Conservation (phyloP, 2,113 vertebrate genomes). For the Pogona vitticeps region DNA sequence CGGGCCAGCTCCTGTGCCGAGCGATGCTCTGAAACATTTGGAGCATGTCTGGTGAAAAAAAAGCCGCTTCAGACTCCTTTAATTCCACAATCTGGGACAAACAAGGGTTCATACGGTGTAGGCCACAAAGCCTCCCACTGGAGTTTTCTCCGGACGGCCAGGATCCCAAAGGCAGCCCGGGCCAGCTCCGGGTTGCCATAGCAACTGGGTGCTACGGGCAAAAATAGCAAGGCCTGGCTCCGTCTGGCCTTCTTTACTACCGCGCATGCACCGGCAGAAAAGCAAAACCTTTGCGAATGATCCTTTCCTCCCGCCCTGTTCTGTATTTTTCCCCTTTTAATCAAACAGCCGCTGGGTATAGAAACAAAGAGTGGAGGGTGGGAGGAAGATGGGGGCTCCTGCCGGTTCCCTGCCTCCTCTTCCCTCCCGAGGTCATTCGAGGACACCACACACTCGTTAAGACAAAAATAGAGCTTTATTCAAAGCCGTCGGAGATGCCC, state of each 20-base stretch:
- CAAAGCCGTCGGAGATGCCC: neutral
- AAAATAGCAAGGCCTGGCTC: neutral
- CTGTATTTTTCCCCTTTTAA: neutral
- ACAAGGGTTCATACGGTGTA: neutral
- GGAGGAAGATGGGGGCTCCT: no score
- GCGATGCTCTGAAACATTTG: no score
- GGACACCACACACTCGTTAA: constrained; percentile 9
- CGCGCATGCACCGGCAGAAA: neutral
- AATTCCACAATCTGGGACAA: neutral
- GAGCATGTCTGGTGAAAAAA: neutral
- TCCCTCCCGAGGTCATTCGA: neutral
- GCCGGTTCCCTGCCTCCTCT: neutral
- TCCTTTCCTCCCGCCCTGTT: neutral
- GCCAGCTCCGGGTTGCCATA: neutral
- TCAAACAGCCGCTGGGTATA: neutral
- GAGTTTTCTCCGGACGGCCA: neutral
- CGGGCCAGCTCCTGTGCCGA: no score
- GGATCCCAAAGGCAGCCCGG: neutral
- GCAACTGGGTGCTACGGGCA: neutral
- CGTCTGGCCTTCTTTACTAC: neutral
- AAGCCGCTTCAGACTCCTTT: neutral
- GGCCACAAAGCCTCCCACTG: neutral
- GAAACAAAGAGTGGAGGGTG: no score
- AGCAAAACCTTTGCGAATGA: neutral
- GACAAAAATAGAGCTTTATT: constrained; percentile 74